A percentile compares a stretch with the other conserved stretches of the same genome.
phyloP scores from a whole-genome alignment of 1,140 invertebrate genomes.

The Trichonephila clavipes region DNA sequence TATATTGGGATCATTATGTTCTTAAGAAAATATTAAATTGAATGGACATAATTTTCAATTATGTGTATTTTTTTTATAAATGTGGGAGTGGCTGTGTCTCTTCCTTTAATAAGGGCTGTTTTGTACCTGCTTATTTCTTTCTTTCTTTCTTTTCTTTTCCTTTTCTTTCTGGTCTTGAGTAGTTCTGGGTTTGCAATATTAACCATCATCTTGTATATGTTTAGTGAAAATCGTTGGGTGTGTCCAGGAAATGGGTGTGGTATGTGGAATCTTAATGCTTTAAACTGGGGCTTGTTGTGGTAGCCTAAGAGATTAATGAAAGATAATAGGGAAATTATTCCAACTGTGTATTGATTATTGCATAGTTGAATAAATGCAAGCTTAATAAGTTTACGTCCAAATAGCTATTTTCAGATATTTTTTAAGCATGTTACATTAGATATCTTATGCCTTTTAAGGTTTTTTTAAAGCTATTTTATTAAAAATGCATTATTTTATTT shows the following conservation, averaged over 20 bases:
- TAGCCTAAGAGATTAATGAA: constrained; percentile 33
- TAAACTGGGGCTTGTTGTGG: constrained; percentile 15
- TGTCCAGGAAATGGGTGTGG: constrained; percentile 70
- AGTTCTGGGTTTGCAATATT: background rate
- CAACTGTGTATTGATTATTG: constrained; percentile 45
- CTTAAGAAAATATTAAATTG: background rate
- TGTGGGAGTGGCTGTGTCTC: constrained; percentile 23
- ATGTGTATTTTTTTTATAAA: background rate
- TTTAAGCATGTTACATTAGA: too few relatives aligned
- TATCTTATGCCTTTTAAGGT: too few relatives aligned
- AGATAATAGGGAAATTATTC: constrained; percentile 55
- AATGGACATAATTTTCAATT: background rate
- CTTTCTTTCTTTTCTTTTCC: background rate
- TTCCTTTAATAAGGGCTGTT: constrained; percentile 13
- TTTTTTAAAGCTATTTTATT: too few relatives aligned
- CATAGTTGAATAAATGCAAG: constrained; percentile 2
- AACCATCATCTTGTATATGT: constrained; percentile 52
- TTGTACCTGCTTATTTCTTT: constrained; percentile 9
- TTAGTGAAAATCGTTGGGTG: constrained; percentile 66
- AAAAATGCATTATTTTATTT: too few relatives aligned
- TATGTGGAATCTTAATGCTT: constrained; percentile 63
- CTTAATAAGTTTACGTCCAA: background rate
- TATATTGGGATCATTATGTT: background rate
- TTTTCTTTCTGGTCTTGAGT: constrained; percentile 25
- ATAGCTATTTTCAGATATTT: too few relatives aligned